Percentiles rank a stretch among this genome's conserved stretches.
These are phyloP conservation scores for Drosophila ustulata DNA, from an alignment of 2,888 invertebrate genomes.

Conservation along the genomic window DNA sequence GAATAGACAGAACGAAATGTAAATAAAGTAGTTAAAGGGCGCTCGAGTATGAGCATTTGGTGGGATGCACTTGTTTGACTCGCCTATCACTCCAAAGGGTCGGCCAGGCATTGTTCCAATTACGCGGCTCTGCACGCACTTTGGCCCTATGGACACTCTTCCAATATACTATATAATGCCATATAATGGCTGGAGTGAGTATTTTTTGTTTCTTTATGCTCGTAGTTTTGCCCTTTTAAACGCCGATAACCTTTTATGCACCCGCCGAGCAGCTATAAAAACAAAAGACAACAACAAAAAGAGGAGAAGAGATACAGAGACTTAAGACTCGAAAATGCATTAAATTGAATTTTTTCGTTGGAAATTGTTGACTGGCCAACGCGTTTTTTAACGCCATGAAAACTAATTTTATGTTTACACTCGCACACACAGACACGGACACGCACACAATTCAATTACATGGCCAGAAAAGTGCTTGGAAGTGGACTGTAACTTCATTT, in stretches of 20 bases:
- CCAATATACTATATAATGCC: conserved; percentile 62
- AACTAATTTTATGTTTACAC: conserved; percentile 78
- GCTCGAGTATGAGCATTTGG: conserved; percentile 8
- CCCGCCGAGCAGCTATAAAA: conserved; percentile 68
- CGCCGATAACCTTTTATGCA: conserved; percentile 76
- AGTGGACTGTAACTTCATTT: conserved; percentile 67
- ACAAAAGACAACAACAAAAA: conserved; percentile 10
- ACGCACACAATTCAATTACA: conserved; percentile 66
- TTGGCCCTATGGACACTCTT: conserved; percentile 42
- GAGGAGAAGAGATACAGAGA: conserved; percentile 19
- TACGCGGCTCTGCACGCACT: conserved; percentile 78
- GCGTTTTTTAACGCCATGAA: conserved; percentile 79
- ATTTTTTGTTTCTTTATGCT: conserved; percentile 25
- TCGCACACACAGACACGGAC: conserved; percentile 49
- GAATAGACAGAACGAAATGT: conserved; percentile 26
- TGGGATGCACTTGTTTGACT: conserved; percentile 61
- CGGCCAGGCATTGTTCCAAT: conserved; percentile 69
- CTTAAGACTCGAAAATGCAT: conserved; percentile 65
- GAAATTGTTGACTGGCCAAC: conserved; percentile 65
- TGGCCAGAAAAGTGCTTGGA: conserved; percentile 59
- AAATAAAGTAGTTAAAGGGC: conserved; percentile 46
- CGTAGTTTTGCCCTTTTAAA: conserved; percentile 67
- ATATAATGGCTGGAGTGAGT: conserved; percentile 61
- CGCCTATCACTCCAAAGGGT: conserved; percentile 58
- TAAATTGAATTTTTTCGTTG: conserved; percentile 74